phyloP scores from a whole-genome alignment of 1,140 invertebrate genomes.

The Zaprionus davidi region DNA sequence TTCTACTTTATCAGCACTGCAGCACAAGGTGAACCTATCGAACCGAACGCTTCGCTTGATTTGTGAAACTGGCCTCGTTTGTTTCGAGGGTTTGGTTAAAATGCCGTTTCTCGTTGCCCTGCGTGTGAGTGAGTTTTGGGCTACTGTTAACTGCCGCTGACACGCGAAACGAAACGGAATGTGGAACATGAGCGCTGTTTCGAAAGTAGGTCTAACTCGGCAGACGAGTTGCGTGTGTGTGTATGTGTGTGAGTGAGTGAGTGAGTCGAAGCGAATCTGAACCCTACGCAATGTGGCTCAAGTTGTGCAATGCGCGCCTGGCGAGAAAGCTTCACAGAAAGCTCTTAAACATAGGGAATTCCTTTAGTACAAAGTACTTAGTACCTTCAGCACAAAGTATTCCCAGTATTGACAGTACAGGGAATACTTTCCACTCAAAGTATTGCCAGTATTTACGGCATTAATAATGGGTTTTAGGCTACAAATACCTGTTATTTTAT shows the following conservation, averaged over 20 bases:
- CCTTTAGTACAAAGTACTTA: not conserved
- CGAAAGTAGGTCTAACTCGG: slow-evolving; percentile 60
- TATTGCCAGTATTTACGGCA: slow-evolving; percentile 27
- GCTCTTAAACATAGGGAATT: slow-evolving; percentile 12
- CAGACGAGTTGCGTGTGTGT: slow-evolving; percentile 20
- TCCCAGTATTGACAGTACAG: slow-evolving; percentile 22
- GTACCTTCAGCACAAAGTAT: slow-evolving; percentile 17
- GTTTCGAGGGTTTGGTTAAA: slow-evolving; percentile 66
- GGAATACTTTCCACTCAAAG: not conserved
- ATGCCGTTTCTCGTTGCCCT: slow-evolving; percentile 42
- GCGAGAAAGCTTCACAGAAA: slow-evolving; percentile 7
- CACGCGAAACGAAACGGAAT: slow-evolving; percentile 36
- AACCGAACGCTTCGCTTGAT: slow-evolving; percentile 80
- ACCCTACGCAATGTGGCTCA: slow-evolving; percentile 25
- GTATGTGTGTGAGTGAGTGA: not conserved
- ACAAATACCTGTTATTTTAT: slow-evolving; percentile 49
- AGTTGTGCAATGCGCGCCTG: slow-evolving; percentile 11
- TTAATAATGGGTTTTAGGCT: slow-evolving; percentile 18
- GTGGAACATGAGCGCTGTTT: slow-evolving; percentile 19
- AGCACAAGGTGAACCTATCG: slow-evolving; percentile 68
- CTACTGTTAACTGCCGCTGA: slow-evolving; percentile 61
- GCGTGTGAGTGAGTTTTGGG: slow-evolving; percentile 50
- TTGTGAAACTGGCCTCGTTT: slow-evolving; percentile 83
- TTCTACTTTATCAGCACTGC: slow-evolving; percentile 24
- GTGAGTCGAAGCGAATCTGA: slow-evolving; percentile 17